Percentiles rank a stretch among this genome's conserved stretches.
Conservation (phyloP, 2,113 vertebrate species). For the Tautogolabrus adspersus region DNA sequence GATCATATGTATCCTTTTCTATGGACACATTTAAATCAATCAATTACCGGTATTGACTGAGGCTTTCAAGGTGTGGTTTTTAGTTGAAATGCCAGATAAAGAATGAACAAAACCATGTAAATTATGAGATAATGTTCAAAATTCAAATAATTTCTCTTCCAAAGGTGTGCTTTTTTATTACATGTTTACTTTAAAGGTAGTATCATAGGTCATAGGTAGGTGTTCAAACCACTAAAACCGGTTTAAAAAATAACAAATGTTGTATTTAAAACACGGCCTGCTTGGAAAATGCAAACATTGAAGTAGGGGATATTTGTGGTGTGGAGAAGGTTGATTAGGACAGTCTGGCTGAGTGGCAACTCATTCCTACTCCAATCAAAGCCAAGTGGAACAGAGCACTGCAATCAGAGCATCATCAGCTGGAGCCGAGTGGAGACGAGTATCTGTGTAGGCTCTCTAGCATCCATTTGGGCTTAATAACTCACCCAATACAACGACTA, state of each 20-base stretch:
- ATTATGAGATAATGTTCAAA: constrained; percentile 9
- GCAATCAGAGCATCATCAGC: constrained; percentile 61
- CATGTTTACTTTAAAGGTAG: background rate
- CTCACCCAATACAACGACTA: constrained; percentile 11
- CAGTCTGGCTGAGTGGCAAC: constrained; percentile 44
- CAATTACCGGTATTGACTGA: background rate
- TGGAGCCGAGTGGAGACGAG: constrained; percentile 47
- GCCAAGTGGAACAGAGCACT: constrained; percentile 5
- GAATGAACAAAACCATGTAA: background rate
- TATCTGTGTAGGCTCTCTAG: constrained; percentile 46
- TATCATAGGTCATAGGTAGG: too few species aligned
- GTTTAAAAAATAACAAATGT: background rate
- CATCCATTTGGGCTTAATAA: constrained; percentile 13
- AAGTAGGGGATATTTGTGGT: constrained; percentile 28
- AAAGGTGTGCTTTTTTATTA: background rate
- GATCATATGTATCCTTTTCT: background rate
- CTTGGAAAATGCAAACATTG: constrained; percentile 8
- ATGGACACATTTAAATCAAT: background rate
- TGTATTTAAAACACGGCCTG: constrained; percentile 31
- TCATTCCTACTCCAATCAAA: constrained; percentile 65
- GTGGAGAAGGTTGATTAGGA: constrained; percentile 58
- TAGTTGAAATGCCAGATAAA: background rate
- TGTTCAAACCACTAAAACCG: background rate
- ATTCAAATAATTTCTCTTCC: background rate
- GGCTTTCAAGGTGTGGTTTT: background rate